These are phyloP conservation scores for Netelia inedita DNA, from an alignment of 2,888 invertebrate species.

Conservation along the genomic window DNA sequence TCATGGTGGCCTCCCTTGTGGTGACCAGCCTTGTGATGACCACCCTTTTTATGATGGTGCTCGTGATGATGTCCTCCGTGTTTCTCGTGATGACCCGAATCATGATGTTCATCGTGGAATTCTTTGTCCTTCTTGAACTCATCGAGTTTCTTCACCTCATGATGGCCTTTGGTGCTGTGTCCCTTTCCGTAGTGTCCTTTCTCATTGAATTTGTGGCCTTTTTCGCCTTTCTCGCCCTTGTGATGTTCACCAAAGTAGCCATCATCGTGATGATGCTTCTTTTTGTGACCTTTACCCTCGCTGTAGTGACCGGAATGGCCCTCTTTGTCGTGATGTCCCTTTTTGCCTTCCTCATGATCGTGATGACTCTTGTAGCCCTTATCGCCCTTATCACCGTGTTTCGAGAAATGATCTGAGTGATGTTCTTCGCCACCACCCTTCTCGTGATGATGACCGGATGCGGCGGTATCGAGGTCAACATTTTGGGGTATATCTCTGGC, in stretches of 20 bases:
- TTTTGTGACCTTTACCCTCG: slow-evolving; percentile 88
- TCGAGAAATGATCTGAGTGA: slow-evolving; percentile 88
- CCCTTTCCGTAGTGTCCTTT: slow-evolving; percentile 93
- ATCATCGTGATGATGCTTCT: slow-evolving; percentile 88
- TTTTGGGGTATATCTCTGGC: slow-evolving; percentile 86
- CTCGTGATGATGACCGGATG: slow-evolving; percentile 86
- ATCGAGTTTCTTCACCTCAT: slow-evolving; percentile 93
- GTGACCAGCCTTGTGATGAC: slow-evolving; percentile 93
- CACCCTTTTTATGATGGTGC: slow-evolving; percentile 93
- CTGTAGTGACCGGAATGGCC: slow-evolving; percentile 88
- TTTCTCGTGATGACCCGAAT: slow-evolving; percentile 92
- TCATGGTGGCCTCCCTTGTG: slow-evolving; percentile 92
- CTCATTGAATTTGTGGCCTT: slow-evolving; percentile 89
- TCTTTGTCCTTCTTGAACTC: slow-evolving; percentile 95
- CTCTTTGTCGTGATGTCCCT: slow-evolving; percentile 91
- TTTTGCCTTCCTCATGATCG: slow-evolving; percentile 89
- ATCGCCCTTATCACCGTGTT: slow-evolving; percentile 90
- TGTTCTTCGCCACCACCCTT: slow-evolving; percentile 90
- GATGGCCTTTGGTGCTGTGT: slow-evolving; percentile 94
- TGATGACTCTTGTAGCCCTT: slow-evolving; percentile 91
- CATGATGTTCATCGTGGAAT: slow-evolving; percentile 94
- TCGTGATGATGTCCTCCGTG: slow-evolving; percentile 93
- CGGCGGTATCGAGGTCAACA: slow-evolving; percentile 87
- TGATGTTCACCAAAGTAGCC: slow-evolving; percentile 89
- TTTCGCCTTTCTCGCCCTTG: slow-evolving; percentile 89